These are phyloP conservation scores for Enchytraeus crypticus DNA, from an alignment of 2,888 invertebrate genomes.

Conservation along the genomic window DNA sequence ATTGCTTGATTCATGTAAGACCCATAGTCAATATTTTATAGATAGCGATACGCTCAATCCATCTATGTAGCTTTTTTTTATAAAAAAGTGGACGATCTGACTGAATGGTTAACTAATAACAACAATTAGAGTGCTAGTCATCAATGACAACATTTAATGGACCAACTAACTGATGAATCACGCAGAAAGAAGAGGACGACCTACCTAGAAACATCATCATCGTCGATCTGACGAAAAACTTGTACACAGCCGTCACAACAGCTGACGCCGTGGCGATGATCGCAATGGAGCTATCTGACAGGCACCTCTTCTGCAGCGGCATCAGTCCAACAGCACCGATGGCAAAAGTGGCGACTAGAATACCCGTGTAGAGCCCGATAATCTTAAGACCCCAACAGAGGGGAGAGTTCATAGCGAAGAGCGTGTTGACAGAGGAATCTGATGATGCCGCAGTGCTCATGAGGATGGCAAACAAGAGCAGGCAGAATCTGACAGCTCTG, in stretches of 20 bases:
- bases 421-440: background rate
- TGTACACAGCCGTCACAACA: constrained; percentile 2
- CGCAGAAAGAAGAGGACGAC: no score
- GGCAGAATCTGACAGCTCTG: constrained; percentile 2
- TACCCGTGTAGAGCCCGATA: constrained; percentile 7
- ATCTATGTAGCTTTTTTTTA: no score
- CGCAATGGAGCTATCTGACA: constrained; percentile 7
- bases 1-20: no score
- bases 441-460: background rate
- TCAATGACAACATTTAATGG: no score
- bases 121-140: no score
- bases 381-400: constrained; percentile 10
- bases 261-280: constrained; percentile 3
- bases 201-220: constrained; percentile 14
- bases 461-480: constrained; percentile 11
- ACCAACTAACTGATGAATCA: no score
- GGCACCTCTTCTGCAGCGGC: constrained; percentile 2
- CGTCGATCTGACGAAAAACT: constrained; percentile 7
- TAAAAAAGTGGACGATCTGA: no score
- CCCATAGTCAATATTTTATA: no score
- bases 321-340: constrained; percentile 1
- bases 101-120: no score
- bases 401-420: constrained; percentile 13
- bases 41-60: no score
- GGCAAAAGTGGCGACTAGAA: background rate